Conservation (phyloP, 1,140 invertebrate genomes). For the Holcopasites calliopsidis region DNA sequence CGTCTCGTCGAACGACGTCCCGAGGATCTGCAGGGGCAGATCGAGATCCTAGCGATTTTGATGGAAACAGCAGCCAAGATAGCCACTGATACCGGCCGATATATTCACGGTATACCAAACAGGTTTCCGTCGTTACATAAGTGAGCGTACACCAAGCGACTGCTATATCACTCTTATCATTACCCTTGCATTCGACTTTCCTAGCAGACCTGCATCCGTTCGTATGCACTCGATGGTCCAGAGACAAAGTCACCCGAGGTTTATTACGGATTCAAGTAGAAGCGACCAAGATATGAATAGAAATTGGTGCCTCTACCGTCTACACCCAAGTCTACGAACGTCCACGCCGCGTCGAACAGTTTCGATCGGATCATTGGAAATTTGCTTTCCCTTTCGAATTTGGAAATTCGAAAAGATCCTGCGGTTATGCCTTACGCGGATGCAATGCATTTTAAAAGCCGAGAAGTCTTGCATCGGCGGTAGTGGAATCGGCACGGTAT, state of each 20-base stretch:
- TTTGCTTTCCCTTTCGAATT: no score
- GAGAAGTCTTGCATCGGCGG: slow-evolving; percentile 16
- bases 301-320: no score
- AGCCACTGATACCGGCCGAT: neutral
- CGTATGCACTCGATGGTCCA: neutral
- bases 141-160: slow-evolving; percentile 5
- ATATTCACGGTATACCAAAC: slow-evolving; percentile 33
- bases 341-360: no score
- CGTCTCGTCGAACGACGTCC: neutral
- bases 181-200: slow-evolving; percentile 16
- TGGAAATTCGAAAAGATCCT: slow-evolving; percentile 6
- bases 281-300: no score
- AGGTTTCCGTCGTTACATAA: slow-evolving; percentile 42
- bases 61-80: slow-evolving; percentile 22
- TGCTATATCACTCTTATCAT: slow-evolving; percentile 34
- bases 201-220: neutral
- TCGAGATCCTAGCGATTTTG: no score
- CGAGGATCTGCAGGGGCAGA: no score
- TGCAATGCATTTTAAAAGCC: slow-evolving; percentile 26
- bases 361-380: no score
- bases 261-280: neutral
- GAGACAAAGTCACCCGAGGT: neutral
- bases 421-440: neutral
- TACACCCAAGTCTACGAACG: no score
- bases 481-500: slow-evolving; percentile 49